A percentile compares a stretch with the other conserved stretches of the same genome.
Conservation (phyloP, 2,113 vertebrate genomes). For the Meles meles region DNA sequence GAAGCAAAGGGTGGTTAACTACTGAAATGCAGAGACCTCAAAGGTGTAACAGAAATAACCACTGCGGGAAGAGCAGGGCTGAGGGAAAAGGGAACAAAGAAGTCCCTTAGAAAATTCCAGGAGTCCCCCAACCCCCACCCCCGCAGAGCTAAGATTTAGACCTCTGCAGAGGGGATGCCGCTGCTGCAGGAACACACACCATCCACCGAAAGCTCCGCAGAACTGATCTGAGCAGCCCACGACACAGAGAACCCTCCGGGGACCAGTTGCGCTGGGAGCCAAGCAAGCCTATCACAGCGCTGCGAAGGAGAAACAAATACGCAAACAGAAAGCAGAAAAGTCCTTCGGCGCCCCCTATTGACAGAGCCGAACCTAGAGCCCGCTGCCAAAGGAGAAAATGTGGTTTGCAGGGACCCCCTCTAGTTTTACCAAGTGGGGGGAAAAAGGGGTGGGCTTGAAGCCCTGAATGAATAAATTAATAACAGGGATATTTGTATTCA, state of each 20-base stretch:
- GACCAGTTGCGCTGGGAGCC: neutral
- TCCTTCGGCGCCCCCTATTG: neutral
- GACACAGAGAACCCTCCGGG: neutral
- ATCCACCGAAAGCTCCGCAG: neutral
- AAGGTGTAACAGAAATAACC: neutral
- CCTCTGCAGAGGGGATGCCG: neutral
- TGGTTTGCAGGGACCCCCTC: neutral
- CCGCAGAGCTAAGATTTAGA: neutral
- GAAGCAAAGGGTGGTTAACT: neutral
- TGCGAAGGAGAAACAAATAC: neutral
- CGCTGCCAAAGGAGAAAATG: neutral
- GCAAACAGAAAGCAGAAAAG: neutral
- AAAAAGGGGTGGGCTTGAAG: neutral
- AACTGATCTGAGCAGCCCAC: neutral
- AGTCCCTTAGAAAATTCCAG: neutral
- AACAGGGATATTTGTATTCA: neutral
- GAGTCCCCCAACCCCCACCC: neutral
- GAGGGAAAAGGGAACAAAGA: neutral
- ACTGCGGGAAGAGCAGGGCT: neutral
- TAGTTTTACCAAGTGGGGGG: neutral
- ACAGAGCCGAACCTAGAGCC: neutral
- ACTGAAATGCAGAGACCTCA: neutral
- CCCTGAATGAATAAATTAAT: neutral
- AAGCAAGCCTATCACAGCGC: neutral
- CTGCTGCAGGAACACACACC: neutral